These are phyloP conservation scores for Ornithoptera alexandrae DNA, from an alignment of 2,888 invertebrate genomes.

Conservation along the genomic window DNA sequence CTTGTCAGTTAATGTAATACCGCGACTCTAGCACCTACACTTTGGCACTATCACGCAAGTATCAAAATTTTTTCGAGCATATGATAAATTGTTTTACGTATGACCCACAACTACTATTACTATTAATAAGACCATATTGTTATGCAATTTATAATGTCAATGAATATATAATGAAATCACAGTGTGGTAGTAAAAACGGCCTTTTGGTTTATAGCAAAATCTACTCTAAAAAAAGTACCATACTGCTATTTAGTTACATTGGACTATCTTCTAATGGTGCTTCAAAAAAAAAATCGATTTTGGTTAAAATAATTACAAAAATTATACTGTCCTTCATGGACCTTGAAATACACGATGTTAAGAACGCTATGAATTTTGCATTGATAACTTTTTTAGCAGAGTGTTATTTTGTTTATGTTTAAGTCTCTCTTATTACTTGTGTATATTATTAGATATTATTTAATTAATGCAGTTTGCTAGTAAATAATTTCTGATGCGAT, in stretches of 20 bases:
- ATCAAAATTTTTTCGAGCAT: constrained; percentile 30
- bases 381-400: no score
- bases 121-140: constrained; percentile 3
- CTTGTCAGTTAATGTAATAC: constrained; percentile 57
- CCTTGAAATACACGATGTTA: no score
- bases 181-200: no score
- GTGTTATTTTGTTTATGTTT: no score
- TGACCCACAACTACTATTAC: not conserved
- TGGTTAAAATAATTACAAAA: no score
- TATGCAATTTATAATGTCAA: constrained; percentile 5
- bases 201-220: no score
- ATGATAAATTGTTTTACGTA: constrained; percentile 19
- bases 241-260: not conserved
- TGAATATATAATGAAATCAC: not conserved
- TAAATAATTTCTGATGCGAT: no score
- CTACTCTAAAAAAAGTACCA: not conserved
- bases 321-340: no score
- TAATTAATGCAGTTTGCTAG: no score
- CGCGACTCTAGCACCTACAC: constrained; percentile 49
- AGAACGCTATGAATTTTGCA: no score
- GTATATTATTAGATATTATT: no score
- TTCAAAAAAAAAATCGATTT: not conserved
- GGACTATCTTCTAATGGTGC: not conserved
- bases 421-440: no score
- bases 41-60: constrained; percentile 30